These are phyloP conservation scores for Stenoptilia bipunctidactyla DNA, from an alignment of 2,888 invertebrate genomes.

Conservation along the genomic window DNA sequence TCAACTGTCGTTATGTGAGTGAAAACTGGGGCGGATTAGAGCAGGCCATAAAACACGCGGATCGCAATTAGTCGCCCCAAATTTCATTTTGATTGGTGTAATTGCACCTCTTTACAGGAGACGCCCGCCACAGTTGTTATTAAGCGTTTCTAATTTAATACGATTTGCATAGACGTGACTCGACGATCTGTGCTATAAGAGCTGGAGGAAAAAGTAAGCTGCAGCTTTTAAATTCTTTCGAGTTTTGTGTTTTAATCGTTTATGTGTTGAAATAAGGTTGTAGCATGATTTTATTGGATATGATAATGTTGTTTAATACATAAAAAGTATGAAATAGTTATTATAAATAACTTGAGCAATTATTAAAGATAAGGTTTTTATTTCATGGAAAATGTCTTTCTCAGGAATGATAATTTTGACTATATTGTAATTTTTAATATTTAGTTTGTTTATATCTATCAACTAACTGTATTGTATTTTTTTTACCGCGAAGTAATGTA, in stretches of 20 bases:
- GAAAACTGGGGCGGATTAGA: neutral
- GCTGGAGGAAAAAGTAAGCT: too few species aligned
- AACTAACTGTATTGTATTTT: too few species aligned
- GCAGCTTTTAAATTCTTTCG: too few species aligned
- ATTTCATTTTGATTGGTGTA: slow-evolving; percentile 69
- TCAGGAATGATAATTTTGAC: neutral
- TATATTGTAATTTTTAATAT: neutral
- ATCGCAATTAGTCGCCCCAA: slow-evolving; percentile 59
- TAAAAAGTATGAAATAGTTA: neutral
- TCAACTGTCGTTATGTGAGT: neutral
- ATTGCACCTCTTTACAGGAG: slow-evolving; percentile 65
- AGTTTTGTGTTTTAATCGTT: too few species aligned
- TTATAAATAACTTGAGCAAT: neutral
- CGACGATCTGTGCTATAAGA: slow-evolving; percentile 18
- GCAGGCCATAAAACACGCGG: slow-evolving; percentile 48
- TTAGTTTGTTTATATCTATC: neutral
- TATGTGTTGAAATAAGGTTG: neutral
- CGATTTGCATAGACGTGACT: slow-evolving; percentile 70
- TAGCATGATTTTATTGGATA: neutral
- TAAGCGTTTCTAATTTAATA: slow-evolving; percentile 70
- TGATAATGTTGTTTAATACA: neutral
- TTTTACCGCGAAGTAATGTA: too few species aligned
- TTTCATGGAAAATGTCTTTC: neutral
- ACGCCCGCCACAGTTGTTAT: slow-evolving; percentile 63
- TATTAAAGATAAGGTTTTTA: neutral